phyloP scores from a whole-genome alignment of 2,888 invertebrate species.

The Drosophila koepferae region DNA sequence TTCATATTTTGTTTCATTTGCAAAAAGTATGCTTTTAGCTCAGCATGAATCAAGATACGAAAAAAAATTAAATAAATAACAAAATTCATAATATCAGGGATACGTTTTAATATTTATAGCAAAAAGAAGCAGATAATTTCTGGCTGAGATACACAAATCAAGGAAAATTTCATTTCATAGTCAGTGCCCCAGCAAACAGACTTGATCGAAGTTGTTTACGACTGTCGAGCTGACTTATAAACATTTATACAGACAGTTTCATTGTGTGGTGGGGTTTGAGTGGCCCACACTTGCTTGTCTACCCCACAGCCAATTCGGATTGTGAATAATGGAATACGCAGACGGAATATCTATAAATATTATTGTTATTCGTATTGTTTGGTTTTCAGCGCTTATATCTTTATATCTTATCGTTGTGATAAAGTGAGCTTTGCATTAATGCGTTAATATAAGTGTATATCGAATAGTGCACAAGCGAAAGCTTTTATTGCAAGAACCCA shows the following conservation, averaged over 20 bases:
- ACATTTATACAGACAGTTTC: slow-evolving; percentile 9
- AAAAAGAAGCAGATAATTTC: neutral
- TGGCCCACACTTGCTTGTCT: neutral
- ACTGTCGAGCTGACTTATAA: neutral
- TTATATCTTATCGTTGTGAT: slow-evolving; percentile 42
- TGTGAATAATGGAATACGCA: slow-evolving; percentile 8
- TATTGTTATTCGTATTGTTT: slow-evolving; percentile 13
- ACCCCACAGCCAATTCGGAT: neutral
- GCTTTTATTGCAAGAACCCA: neutral
- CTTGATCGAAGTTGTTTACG: slow-evolving; percentile 6
- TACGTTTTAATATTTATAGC: neutral
- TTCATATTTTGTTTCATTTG: too few relatives aligned
- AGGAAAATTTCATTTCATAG: neutral
- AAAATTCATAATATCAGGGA: neutral
- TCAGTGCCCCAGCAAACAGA: too few relatives aligned
- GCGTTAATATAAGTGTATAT: neutral
- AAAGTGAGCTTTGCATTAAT: slow-evolving; percentile 7
- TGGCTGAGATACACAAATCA: neutral
- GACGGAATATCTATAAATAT: slow-evolving; percentile 10
- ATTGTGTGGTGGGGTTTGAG: neutral
- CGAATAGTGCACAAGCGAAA: slow-evolving; percentile 1
- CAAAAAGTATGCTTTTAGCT: too few relatives aligned
- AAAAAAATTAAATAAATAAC: too few relatives aligned
- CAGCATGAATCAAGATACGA: too few relatives aligned
- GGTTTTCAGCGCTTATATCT: slow-evolving; percentile 19